Evolutionary conservation across 2,888 invertebrate genomes (phyloP).

Genomic region (Anticlea derivata): DNA sequence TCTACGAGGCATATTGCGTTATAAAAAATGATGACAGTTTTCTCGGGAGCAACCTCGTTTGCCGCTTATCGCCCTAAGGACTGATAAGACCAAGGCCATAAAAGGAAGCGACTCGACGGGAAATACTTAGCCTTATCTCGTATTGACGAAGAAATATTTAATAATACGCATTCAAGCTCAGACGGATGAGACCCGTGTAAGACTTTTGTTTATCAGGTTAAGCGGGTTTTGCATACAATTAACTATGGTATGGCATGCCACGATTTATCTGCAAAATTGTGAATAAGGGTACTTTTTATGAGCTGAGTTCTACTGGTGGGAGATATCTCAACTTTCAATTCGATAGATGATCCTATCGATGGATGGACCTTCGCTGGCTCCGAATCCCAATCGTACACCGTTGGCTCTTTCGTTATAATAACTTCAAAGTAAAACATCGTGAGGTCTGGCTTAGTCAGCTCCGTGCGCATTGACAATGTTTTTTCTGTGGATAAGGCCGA

Average conservation of each 20-base stretch:
- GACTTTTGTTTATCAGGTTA: conserved; percentile 47
- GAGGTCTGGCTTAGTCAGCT: too few relatives aligned
- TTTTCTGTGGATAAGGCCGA: too few relatives aligned
- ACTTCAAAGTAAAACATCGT: too few relatives aligned
- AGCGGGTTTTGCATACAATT: conserved; percentile 36
- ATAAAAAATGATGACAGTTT: conserved; percentile 71
- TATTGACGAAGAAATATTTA: conserved; percentile 54
- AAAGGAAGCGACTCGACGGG: conserved; percentile 61
- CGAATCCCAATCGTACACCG: too few relatives aligned
- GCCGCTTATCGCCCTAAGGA: conserved; percentile 58
- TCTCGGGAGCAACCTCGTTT: conserved; percentile 62
- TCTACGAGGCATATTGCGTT: conserved; percentile 69
- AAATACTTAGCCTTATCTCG: conserved; percentile 62
- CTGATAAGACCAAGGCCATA: conserved; percentile 61
- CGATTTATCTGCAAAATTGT: conserved; percentile 11
- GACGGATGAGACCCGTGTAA: conserved; percentile 18
- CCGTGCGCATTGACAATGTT: too few relatives aligned
- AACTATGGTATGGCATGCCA: conserved; percentile 27
- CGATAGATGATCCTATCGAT: too few relatives aligned
- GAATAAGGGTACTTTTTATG: background rate
- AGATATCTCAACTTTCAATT: too few relatives aligned
- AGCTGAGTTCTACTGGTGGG: too few relatives aligned
- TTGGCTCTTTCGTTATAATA: too few relatives aligned
- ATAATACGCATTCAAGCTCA: conserved; percentile 27
- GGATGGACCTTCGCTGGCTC: too few relatives aligned